Evolutionary conservation across 2,888 invertebrate species (phyloP).

Genomic region (Platerodrilus igneus): DNA sequence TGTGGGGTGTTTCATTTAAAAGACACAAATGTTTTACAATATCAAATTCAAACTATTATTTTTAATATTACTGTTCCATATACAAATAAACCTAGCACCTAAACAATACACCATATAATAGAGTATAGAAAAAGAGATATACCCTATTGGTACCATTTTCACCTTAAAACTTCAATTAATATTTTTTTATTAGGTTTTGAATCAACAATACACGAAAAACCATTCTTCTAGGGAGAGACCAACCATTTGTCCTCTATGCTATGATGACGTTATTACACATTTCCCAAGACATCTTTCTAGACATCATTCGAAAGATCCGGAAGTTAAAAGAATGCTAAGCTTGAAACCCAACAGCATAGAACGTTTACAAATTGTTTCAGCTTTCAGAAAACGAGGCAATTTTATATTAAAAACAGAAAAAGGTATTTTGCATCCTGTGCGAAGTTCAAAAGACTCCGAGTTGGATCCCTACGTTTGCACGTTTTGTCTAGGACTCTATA

Average conservation of each 20-base stretch:
- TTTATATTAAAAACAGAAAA: slow-evolving; percentile 20
- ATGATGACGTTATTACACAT: slow-evolving; percentile 13
- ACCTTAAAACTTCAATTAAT: too few species aligned
- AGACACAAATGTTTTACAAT: too few species aligned
- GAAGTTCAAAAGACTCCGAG: slow-evolving; percentile 12
- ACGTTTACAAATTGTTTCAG: slow-evolving; percentile 9
- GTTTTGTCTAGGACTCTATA: slow-evolving; percentile 15
- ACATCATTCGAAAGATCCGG: slow-evolving; percentile 13
- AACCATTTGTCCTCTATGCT: slow-evolving; percentile 19
- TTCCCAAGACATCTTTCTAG: slow-evolving; percentile 14
- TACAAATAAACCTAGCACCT: too few species aligned
- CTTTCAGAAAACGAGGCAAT: slow-evolving; percentile 20
- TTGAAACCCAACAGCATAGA: slow-evolving; percentile 16
- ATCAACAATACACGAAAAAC: slow-evolving; percentile 10
- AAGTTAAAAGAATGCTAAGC: slow-evolving; percentile 10
- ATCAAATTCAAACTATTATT: too few species aligned
- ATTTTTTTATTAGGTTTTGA: too few species aligned
- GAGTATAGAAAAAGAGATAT: too few species aligned
- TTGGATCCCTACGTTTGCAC: slow-evolving; percentile 15
- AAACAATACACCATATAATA: too few species aligned
- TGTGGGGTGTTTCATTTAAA: too few species aligned
- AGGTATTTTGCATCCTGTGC: slow-evolving; percentile 13
- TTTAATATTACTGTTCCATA: too few species aligned
- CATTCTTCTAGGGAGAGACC: slow-evolving; percentile 13
- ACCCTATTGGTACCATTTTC: too few species aligned